Percentiles rank a stretch among this genome's conserved stretches.
phyloP scores from a whole-genome alignment of 1,140 invertebrate genomes.

The Micrasema longulum region DNA sequence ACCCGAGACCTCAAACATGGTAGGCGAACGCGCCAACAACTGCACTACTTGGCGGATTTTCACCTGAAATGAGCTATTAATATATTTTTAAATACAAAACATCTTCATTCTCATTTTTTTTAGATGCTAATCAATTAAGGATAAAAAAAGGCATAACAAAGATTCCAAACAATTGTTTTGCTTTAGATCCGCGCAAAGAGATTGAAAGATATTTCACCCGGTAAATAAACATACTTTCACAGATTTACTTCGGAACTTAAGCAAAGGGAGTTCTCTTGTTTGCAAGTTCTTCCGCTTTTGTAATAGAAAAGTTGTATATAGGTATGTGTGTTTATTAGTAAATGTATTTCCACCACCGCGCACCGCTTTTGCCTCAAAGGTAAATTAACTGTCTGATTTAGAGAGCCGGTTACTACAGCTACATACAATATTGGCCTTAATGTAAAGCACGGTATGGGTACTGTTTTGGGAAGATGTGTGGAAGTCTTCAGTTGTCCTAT shows the following conservation, averaged over 20 bases:
- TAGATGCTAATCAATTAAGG: too few relatives aligned
- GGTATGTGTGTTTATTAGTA: not conserved
- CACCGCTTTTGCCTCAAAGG: not conserved
- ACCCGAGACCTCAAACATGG: too few relatives aligned
- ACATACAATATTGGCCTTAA: too few relatives aligned
- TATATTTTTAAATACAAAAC: too few relatives aligned
- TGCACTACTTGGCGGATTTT: too few relatives aligned
- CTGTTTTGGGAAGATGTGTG: too few relatives aligned
- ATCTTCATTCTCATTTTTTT: too few relatives aligned
- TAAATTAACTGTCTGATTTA: slow-evolving; percentile 20
- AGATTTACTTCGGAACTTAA: slow-evolving; percentile 17
- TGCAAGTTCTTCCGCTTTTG: slow-evolving; percentile 11
- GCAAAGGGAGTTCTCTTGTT: slow-evolving; percentile 11
- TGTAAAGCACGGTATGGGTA: too few relatives aligned
- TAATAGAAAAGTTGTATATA: slow-evolving; percentile 20
- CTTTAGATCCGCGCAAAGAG: not conserved
- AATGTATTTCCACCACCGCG: slow-evolving; percentile 14
- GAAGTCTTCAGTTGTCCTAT: too few relatives aligned
- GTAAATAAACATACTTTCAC: slow-evolving; percentile 1
- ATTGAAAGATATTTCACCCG: not conserved
- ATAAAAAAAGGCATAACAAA: too few relatives aligned
- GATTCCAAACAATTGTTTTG: not conserved
- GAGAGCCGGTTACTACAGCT: not conserved
- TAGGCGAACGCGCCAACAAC: too few relatives aligned
- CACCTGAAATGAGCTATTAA: too few relatives aligned